Evolutionary conservation across 2,888 invertebrate species (phyloP).

Genomic region (Apoda limacodes): DNA sequence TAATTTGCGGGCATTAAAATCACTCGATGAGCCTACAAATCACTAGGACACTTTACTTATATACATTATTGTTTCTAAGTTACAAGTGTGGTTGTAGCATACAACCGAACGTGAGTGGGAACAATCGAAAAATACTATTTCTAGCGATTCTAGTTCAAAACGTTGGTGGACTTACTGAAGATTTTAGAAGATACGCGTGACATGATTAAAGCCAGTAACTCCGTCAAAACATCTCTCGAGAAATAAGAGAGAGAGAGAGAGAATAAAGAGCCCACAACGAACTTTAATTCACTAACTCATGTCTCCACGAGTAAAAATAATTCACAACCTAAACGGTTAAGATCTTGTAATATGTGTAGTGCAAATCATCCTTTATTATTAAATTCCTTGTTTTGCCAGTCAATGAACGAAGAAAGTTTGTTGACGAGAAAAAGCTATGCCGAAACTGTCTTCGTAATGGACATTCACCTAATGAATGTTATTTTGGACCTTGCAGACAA

Average conservation of each 20-base stretch:
- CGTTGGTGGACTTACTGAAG: no score
- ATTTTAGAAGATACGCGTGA: conserved; percentile 16
- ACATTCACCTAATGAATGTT: conserved; percentile 7
- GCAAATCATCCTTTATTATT: conserved; percentile 14
- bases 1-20: conserved; percentile 17
- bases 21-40: conserved; percentile 16
- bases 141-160: no score
- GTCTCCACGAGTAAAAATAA: conserved; percentile 3
- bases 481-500: no score
- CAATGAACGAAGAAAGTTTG: conserved; percentile 11
- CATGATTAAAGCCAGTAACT: no score
- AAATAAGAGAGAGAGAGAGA: no score
- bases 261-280: conserved; percentile 12
- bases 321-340: conserved; percentile 8
- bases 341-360: conserved; percentile 13
- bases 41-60: conserved; percentile 20
- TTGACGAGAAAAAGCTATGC: conserved; percentile 15
- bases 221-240: conserved; percentile 2
- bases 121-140: background rate
- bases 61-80: conserved; percentile 12
- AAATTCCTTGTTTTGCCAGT: conserved; percentile 12
- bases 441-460: conserved; percentile 18
- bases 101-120: conserved; percentile 13
- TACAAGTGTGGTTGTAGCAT: no score
- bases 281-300: conserved; percentile 9